Evolutionary conservation across 2,797 vertebrate species (phyloP), one percentile per base, ranked within the genome.

Genomic region (Psittacula derbiana): DNA sequence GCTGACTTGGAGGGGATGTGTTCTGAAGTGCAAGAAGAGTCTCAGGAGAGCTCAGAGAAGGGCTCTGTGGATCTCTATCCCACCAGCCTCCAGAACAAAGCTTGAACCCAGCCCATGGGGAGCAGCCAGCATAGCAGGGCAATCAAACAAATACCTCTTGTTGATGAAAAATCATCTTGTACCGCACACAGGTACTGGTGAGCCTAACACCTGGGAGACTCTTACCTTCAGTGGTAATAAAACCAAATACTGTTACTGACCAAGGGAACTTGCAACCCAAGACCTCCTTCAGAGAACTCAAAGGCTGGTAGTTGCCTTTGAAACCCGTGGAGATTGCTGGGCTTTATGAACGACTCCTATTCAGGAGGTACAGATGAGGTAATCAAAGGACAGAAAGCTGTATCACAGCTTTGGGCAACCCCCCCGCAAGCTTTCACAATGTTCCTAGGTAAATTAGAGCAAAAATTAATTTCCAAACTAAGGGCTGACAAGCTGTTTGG

Each of bases 151-250:
- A 0, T 7, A 6, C 6, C 64, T 8, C 40, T 49, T 30, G n/a
- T 4, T 3, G 3, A 21, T 40, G 33, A 16, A 20, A 44, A 65
- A 12, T 21, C 47, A 8, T 24, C 65, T 52, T 8, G 0, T 11
- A 15, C 4, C 40, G 49, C 53, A 44, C 28, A 7, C 2, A 4
- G 57, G 38, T 21, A 12, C 38, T 8, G 61, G 10, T 25, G 27
- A 88, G 52, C 30, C 17, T 38, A 28, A 1, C 27, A 7, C 6
- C 74, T 1, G 11, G 9, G n/a, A 6, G 31, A 40, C 17, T 58
- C 40, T 21, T n/a, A 4, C 11, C 28, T 46, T 28, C 10, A 5
- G 33, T 9, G 23, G 8, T 18, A 33, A 53, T 3, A n/a, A 62
- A 78, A 15, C 4, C 40, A 20, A 43, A 41, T 4, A 30, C 19